Evolutionary conservation across 2,888 invertebrate species (phyloP), one percentile per base, ranked within the genome.

Genomic region (Rosalia funebris): DNA sequence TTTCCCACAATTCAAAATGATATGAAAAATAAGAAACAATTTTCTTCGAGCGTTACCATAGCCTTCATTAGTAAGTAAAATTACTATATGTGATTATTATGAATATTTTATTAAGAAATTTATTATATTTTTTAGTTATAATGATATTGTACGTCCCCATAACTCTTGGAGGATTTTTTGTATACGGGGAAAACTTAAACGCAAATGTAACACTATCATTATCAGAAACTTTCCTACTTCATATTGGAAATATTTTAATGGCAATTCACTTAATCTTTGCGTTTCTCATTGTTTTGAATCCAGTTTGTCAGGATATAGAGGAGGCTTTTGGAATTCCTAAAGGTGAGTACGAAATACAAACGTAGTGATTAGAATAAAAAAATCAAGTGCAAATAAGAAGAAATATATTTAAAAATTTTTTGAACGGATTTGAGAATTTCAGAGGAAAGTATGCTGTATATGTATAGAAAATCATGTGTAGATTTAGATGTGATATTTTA

Each of bases 1-100:
- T 92, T 92, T 79, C 91, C 91, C 1, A 91, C 91, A 0, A 89
- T 92, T 53, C 91, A 91, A 77, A 90, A 91, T 69, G 91, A 92
- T 72, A 92, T 91, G 91, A 80, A 80, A 15, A 85, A 89, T 62
- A 88, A 88, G 71, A 80, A 80, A 3, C 83, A 89, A 70, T 91
- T 91, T 76, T 83, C 86, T n/a, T 84, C 82, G 63, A 86, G 89
- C 60, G 82, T 90, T 14, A 75, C 84, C 14, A 83, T 86, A 62
- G 88, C 88, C 19, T 91, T 89, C 75, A 56, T 81, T 19, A 86
- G 90, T 89, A 79, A 59, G 63, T 48, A 54, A 32, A 41, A 37
- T n/a, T 37, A 11, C 3, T 14, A 3, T 7, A 36, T 9, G 1
- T 15, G 3, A 25, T 25, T 25, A 25, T 5, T 41, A 20, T 48